Conservation (phyloP, 2,797 vertebrate genomes). For the Thunnus albacares region DNA sequence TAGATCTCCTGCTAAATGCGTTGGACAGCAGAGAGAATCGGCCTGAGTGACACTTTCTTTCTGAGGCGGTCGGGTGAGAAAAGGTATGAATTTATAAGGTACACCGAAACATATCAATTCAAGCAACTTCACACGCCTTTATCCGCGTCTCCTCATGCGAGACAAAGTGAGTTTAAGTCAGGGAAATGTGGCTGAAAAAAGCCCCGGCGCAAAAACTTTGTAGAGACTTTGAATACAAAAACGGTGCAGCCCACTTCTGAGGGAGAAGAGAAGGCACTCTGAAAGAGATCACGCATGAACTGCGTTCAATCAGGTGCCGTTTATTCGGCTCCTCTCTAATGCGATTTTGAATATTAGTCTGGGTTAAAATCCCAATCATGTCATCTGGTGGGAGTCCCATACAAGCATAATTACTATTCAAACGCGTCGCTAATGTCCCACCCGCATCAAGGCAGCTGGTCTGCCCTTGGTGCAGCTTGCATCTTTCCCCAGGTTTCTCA, state of each 20-base stretch:
- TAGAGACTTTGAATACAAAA: constrained; percentile 91
- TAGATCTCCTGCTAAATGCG: constrained; percentile 95
- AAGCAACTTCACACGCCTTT: constrained; percentile 94
- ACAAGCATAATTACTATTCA: constrained; percentile 94
- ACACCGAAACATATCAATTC: constrained; percentile 99
- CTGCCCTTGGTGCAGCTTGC: constrained; percentile 69
- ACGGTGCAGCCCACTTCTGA: constrained; percentile 83
- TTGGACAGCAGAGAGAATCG: constrained; percentile 97
- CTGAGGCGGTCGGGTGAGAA: constrained; percentile 93
- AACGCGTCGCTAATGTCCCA: constrained; percentile 93
- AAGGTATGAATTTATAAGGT: constrained; percentile 99
- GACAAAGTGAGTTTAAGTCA: constrained; percentile 89
- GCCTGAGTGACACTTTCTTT: constrained; percentile 93
- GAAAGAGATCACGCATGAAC: constrained; percentile 86
- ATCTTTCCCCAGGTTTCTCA: constrained; percentile 73
- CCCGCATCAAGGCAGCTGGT: constrained; percentile 94
- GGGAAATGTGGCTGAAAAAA: constrained; percentile 83
- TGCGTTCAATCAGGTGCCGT: constrained; percentile 83
- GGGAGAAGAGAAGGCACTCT: constrained; percentile 56
- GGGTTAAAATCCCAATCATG: constrained; percentile 90
- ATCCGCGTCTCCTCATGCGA: constrained; percentile 93
- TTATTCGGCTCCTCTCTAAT: constrained; percentile 85
- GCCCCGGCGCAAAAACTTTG: constrained; percentile 83
- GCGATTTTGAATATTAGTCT: constrained; percentile 90
- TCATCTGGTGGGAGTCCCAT: constrained; percentile 99